Base-by-base conservation (phyloP, 2,113 vertebrate species). In the Delphinus delphis region DNA sequence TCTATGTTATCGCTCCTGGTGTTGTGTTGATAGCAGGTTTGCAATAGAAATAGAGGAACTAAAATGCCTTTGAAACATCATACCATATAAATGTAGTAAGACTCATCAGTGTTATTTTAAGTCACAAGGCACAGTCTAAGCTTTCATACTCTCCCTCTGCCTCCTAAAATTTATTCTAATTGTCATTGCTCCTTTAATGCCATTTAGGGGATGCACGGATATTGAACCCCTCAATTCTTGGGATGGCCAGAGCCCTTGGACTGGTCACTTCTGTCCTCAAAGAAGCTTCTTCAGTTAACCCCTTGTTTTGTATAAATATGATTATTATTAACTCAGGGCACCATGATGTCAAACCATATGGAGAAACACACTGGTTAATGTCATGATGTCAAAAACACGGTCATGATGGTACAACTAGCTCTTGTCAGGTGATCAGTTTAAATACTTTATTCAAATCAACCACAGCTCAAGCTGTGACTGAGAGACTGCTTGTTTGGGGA, bases 401-500 rank as follows among this genome's bases (percentile, higher is more conserved):
- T 18, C 20, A 23, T 17, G 25, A 67, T 53, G 62, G 17, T 47
- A 36, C 1, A n/a, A 4, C 0, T 14, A 67, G 3, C 18, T 95
- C 20, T 71, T 47, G 38, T 38, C 41, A 67, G n/a, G 28, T 80
- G 31, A 86, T 77, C 23, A 55, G 3, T 85, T 88, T 68, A 62
- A 97, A 36, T 28, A 76, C 13, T 68, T 73, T 86, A 93, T 89
- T 96, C n/a, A 65, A 92, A 88, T 88, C 36, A 87, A 44, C 9
- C 6, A 28, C 8, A 5, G 12, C 25, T 86, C 67, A 62, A 53
- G 6, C 4, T 55, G 4, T 53, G 20, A 60, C 36, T 33, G 10
- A 17, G 14, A 47, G 20, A 38, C 0, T 26, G n/a, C 11, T 74
- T 18, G 13, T 50, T 73, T 83, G 11, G 26, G 9, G 1, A 21